Evolutionary conservation across 2,113 vertebrate genomes (phyloP).

Genomic region (Sebastes fasciatus): DNA sequence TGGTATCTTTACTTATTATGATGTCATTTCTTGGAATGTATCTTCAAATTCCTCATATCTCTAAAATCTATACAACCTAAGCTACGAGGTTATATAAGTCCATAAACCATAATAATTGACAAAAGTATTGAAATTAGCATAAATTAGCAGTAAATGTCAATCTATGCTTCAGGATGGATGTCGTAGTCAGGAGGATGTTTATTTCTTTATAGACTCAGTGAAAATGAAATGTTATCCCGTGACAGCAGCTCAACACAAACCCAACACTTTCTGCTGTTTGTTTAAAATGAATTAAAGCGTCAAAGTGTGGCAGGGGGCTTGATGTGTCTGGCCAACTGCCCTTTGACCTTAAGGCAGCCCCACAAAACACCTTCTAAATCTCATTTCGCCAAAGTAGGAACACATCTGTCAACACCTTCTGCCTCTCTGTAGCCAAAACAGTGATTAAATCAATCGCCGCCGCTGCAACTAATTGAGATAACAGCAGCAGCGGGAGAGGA

Average conservation of each 20-base stretch:
- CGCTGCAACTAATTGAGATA: slow-evolving; percentile 55
- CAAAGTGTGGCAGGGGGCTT: slow-evolving; percentile 10
- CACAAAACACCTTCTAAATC: slow-evolving; percentile 59
- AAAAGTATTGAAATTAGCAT: too few relatives aligned
- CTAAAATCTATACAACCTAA: too few relatives aligned
- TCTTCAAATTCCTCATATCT: too few relatives aligned
- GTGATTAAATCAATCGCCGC: slow-evolving; percentile 64
- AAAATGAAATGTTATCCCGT: background rate
- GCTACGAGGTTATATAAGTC: too few relatives aligned
- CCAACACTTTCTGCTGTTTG: background rate
- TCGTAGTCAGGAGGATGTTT: too few relatives aligned
- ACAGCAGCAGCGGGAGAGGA: slow-evolving; percentile 29
- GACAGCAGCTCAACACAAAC: background rate
- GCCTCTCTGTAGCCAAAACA: slow-evolving; percentile 65
- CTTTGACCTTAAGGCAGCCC: slow-evolving; percentile 55
- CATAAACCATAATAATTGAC: too few relatives aligned
- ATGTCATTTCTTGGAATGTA: too few relatives aligned
- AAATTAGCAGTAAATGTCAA: too few relatives aligned
- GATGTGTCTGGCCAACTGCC: slow-evolving; percentile 34
- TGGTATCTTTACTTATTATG: too few relatives aligned
- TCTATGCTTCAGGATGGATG: too few relatives aligned
- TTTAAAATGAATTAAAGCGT: slow-evolving; percentile 56
- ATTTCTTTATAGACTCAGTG: too few relatives aligned
- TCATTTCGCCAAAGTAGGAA: slow-evolving; percentile 60
- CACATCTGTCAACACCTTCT: slow-evolving; percentile 67